Conservation (phyloP, 2,888 invertebrate species). For the Sphaeridia pumilis region DNA sequence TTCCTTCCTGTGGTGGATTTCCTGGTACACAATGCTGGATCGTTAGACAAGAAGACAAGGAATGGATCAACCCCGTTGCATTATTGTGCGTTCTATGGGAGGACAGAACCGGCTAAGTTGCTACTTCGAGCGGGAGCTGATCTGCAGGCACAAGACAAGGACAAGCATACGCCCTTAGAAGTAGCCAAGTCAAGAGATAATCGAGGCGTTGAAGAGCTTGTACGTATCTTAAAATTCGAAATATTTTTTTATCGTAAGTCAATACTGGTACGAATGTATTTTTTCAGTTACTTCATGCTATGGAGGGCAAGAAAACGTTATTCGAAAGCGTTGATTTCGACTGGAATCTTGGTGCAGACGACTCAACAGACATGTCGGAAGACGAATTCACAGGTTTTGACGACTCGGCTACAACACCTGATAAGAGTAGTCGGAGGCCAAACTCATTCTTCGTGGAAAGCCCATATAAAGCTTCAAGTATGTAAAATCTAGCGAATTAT, state of each 20-base stretch:
- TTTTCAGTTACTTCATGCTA: conserved; percentile 72
- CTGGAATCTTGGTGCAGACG: conserved; percentile 92
- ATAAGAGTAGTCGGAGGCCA: conserved; percentile 30
- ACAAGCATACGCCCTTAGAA: conserved; percentile 74
- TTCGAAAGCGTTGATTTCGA: conserved; percentile 94
- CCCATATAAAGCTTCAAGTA: conserved; percentile 33
- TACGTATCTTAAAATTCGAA: conserved; percentile 42
- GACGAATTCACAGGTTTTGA: conserved; percentile 79
- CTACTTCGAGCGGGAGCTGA: conserved; percentile 78
- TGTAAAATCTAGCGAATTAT: conserved; percentile 4
- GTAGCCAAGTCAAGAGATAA: conserved; percentile 77
- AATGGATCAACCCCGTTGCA: conserved; percentile 77
- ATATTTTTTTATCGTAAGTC: neutral
- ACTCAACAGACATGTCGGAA: conserved; percentile 81
- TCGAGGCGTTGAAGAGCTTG: conserved; percentile 76
- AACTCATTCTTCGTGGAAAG: conserved; percentile 34
- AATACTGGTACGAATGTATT: neutral
- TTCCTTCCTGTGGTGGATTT: conserved; percentile 84
- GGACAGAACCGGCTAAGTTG: conserved; percentile 86
- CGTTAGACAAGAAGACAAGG: conserved; percentile 38
- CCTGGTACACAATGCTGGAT: conserved; percentile 65
- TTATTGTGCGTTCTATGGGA: conserved; percentile 74
- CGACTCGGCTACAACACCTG: conserved; percentile 43
- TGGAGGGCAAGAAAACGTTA: conserved; percentile 79
- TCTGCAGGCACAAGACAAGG: conserved; percentile 65